These are phyloP conservation scores for Exaiptasia diaphana DNA, from an alignment of 64 coral and sea anemone genomes.

Conservation along the genomic window DNA sequence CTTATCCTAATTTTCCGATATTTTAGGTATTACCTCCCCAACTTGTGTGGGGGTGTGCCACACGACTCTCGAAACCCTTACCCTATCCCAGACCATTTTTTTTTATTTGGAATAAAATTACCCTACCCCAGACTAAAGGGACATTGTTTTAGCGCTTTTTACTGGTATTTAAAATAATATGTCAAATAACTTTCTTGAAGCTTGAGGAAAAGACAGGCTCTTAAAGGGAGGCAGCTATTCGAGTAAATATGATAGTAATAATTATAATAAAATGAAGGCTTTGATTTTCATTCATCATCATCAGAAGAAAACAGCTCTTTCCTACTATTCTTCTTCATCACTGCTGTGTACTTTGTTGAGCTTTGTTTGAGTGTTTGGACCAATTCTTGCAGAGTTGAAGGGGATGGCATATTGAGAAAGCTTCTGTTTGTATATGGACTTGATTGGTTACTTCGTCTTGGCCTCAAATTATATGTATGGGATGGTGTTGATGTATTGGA, in stretches of 20 bases:
- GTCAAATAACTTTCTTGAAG: not conserved
- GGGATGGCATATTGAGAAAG: constrained; percentile 62
- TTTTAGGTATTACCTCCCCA: too few relatives aligned
- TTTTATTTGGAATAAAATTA: too few relatives aligned
- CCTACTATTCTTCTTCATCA: constrained; percentile 13
- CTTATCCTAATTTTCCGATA: too few relatives aligned
- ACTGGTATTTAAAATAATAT: not conserved
- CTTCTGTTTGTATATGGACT: constrained; percentile 49
- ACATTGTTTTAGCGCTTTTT: too few relatives aligned
- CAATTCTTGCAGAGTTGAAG: constrained; percentile 61
- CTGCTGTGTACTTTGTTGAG: constrained; percentile 56
- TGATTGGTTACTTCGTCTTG: constrained; percentile 30
- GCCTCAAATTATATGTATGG: constrained; percentile 71
- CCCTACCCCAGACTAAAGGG: too few relatives aligned
- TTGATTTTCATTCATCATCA: constrained; percentile 52
- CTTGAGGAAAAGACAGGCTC: not conserved
- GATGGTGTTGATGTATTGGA: too few relatives aligned
- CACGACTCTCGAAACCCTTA: too few relatives aligned
- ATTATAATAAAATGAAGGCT: not conserved
- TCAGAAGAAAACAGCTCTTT: constrained; percentile 81
- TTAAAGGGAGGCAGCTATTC: not conserved
- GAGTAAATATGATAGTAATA: not conserved
- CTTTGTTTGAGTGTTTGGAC: constrained; percentile 41
- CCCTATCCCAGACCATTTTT: too few relatives aligned
- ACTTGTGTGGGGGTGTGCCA: too few relatives aligned